A percentile compares a stretch with the other conserved stretches of the same genome.
phyloP scores from a whole-genome alignment of 2,888 invertebrate species.

The Cerastis rubricosa region DNA sequence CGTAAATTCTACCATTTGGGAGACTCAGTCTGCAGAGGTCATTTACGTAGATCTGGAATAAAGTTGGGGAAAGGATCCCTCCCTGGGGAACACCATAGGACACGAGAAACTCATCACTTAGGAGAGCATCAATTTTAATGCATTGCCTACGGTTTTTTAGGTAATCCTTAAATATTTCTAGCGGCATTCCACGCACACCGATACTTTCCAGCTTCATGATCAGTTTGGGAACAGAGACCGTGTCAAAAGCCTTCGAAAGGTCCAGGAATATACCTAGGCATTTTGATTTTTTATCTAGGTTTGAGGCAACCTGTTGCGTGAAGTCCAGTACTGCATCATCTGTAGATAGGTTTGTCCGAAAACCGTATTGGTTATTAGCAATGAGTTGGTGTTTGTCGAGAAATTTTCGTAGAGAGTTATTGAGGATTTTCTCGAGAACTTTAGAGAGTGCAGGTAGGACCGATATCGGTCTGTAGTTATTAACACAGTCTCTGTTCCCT shows the following conservation, averaged over 20 bases:
- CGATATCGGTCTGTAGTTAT: no score
- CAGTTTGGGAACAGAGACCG: not conserved
- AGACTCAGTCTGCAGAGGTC: no score
- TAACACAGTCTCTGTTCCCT: no score
- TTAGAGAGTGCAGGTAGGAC: not conserved
- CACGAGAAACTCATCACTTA: not conserved
- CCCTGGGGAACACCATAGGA: slow-evolving; percentile 4
- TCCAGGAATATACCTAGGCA: slow-evolving; percentile 3
- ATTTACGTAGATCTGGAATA: not conserved
- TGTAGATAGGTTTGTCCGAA: slow-evolving; percentile 9
- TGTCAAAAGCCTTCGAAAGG: not conserved
- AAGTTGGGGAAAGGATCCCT: not conserved
- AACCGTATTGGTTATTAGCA: slow-evolving; percentile 6
- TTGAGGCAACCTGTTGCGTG: slow-evolving; percentile 6
- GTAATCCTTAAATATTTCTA: slow-evolving; percentile 3
- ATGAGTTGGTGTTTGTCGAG: slow-evolving; percentile 6
- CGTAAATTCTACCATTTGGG: no score
- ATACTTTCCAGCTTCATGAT: not conserved
- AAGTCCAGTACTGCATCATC: slow-evolving; percentile 2
- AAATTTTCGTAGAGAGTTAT: slow-evolving; percentile 7
- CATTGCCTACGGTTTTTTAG: not conserved
- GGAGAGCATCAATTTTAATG: not conserved
- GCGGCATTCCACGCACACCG: not conserved
- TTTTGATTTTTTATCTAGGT: slow-evolving; percentile 6
- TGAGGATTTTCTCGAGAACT: slow-evolving; percentile 7